phyloP scores from a whole-genome alignment of 2,888 invertebrate species.

The Clunio marinus region DNA sequence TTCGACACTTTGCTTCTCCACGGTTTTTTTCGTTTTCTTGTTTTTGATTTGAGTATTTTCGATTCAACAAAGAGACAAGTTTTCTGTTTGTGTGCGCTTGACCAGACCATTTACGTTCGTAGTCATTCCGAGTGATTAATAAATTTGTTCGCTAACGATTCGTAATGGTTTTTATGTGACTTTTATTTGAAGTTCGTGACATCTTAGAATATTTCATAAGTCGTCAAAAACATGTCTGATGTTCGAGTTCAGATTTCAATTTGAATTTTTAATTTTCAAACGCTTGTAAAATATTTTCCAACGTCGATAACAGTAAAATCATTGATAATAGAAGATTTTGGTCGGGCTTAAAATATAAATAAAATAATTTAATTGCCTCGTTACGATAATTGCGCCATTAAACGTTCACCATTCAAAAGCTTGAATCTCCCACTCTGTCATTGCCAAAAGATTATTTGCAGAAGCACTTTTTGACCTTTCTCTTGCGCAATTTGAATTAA shows the following conservation, averaged over 20 bases:
- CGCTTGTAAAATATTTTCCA: neutral
- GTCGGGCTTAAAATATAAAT: neutral
- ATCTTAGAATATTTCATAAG: neutral
- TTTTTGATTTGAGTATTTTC: neutral
- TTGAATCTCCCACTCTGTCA: neutral
- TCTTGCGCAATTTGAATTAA: constrained; percentile 12
- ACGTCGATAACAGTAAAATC: neutral
- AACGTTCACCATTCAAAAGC: neutral
- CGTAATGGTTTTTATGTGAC: neutral
- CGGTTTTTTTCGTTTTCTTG: neutral
- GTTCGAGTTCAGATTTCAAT: neutral
- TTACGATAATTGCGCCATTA: constrained; percentile 30
- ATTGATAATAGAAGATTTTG: neutral
- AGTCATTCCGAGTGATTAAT: neutral
- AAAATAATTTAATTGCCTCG: constrained; percentile 24
- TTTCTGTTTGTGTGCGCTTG: neutral
- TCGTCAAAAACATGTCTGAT: neutral
- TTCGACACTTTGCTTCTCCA: neutral
- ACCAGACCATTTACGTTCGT: neutral
- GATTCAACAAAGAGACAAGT: neutral
- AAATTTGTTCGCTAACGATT: constrained; percentile 5
- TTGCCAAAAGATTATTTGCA: neutral
- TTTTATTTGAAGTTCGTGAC: constrained; percentile 6
- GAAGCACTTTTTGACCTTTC: constrained; percentile 4
- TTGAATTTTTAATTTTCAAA: neutral